Evolutionary conservation across 2,888 invertebrate species (phyloP), one percentile per base, ranked within the genome.

Genomic region (Drosophila emarginata): DNA sequence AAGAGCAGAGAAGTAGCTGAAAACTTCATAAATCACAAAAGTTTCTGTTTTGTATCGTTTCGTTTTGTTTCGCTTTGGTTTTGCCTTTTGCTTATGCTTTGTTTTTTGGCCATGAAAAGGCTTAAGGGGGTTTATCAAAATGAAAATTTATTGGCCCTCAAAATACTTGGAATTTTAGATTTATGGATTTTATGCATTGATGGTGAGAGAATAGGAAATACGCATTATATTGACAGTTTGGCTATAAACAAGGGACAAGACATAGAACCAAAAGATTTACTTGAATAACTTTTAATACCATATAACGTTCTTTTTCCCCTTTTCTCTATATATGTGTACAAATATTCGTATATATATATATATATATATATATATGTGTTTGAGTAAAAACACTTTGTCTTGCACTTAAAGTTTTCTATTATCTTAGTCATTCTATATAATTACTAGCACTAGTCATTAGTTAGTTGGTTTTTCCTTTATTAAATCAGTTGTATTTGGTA

Each of bases 71-170:
- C 18, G 37, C 39, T 39, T 39, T 39, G 45, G 45, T 45, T 45
- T 21, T 18, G 9, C 28, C 23, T 28, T 40, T 15, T 40, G 40
- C 1, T 45, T 54, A 18, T 54, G 54, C 36, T 54, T 32, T 54
- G 54, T 36, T 51, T 32, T 79, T 83, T 53, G 87, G 87, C 86
- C 83, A 86, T 81, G 81, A 81, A 81, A 81, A 81, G 86, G 81
- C 82, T 82, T 82, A 82, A 76, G 87, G 87, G 82, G 87, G 87
- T 79, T 82, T 82, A 82, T 87, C 82, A 82, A 82, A 82, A 82
- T 84, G 82, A 82, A 84, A 82, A 82, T 82, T 82, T 82, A 82
- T 82, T 82, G 82, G 67, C 72, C 72, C 80, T 79, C 78, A 79
- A 79, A 58, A 79, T 77, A 79, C 79, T 74, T 75, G 67, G 79